Base-by-base conservation (phyloP, 1,140 invertebrate genomes). In the Drosophila mojavensis region DNA sequence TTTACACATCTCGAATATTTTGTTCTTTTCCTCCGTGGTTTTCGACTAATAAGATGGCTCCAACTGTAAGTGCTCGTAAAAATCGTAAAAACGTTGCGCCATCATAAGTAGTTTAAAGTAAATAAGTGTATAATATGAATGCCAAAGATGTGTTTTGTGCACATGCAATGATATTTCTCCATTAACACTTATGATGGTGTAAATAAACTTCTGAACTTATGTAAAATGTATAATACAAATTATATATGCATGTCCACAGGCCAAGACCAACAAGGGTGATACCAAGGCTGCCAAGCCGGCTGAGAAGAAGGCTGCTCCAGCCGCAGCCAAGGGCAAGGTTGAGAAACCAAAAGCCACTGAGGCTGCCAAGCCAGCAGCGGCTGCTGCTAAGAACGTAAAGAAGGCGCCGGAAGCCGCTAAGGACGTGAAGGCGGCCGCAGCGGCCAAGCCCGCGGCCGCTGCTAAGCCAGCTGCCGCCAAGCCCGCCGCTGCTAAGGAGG, bases 401-500 rank as follows among this genome's bases (percentile, higher is more conserved):
- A 91, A 92, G 80, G 86, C 81, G 10, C 80, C 86, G 28, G 91
- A 89, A 71, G 85, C 74, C 53, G 91, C 85, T 54, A 91, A 91
- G 71, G 86, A 84, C 11, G 85, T 86, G 3, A 91, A 89, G 73
- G 81, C 77, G 7, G 78, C 85, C 28, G 76, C 78, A 30, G 82
- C 88, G n/a, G 67, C 81, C 9, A 81, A 83, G 45, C 60, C 76
- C 36, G 80, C 88, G 24, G 78, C 82, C 30, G 76, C 85, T 24
- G 84, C 84, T 5, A 91, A 91, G 60, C 68, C 88, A 13, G 79
- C 81, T 6, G 75, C 86, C 15, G 80, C 81, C 48, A 89, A 78
- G 82, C 79, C 73, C 13, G 93, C 93, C 47, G 81, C 81, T 63
- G 81, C 92, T 45, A 93, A 93, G 81, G 93, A 94, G 82, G 81